phyloP scores from a whole-genome alignment of 1,140 invertebrate species.

The Zaprionus inermis region DNA sequence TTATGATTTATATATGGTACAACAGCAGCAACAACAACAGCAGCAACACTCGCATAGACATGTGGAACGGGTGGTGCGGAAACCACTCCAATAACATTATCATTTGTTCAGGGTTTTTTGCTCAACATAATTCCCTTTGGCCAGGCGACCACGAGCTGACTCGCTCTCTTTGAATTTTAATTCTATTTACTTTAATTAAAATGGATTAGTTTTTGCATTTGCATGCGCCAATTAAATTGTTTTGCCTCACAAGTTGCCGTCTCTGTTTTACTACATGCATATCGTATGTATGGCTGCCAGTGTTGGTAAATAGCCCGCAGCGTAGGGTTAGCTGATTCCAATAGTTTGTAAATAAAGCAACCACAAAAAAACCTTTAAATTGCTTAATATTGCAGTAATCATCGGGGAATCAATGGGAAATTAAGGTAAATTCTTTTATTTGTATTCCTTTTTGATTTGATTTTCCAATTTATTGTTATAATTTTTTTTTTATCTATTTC shows the following conservation, averaged over 20 bases:
- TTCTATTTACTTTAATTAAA: conserved; percentile 81
- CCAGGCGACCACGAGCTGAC: conserved; percentile 36
- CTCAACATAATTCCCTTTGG: conserved; percentile 56
- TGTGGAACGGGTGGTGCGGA: too few relatives aligned
- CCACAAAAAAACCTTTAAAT: neutral
- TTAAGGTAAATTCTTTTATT: too few relatives aligned
- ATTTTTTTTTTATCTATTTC: too few relatives aligned
- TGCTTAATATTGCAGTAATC: too few relatives aligned
- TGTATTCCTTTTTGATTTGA: too few relatives aligned
- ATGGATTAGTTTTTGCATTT: conserved; percentile 66
- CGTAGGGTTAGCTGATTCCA: neutral
- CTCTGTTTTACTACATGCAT: too few relatives aligned
- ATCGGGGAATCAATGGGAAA: too few relatives aligned
- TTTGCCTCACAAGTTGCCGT: conserved; percentile 29
- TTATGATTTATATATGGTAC: conserved; percentile 64
- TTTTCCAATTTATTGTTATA: too few relatives aligned
- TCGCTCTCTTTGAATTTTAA: conserved; percentile 59
- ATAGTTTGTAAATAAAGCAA: neutral
- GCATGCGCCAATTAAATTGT: conserved; percentile 51
- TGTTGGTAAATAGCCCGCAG: neutral
- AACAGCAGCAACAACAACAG: neutral
- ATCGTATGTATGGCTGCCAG: neutral
- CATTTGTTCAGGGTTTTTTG: conserved; percentile 53
- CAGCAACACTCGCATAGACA: too few relatives aligned
- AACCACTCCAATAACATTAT: conserved; percentile 31